Conservation (phyloP, 2,113 vertebrate genomes). For the Choloepus hoffmanni region DNA sequence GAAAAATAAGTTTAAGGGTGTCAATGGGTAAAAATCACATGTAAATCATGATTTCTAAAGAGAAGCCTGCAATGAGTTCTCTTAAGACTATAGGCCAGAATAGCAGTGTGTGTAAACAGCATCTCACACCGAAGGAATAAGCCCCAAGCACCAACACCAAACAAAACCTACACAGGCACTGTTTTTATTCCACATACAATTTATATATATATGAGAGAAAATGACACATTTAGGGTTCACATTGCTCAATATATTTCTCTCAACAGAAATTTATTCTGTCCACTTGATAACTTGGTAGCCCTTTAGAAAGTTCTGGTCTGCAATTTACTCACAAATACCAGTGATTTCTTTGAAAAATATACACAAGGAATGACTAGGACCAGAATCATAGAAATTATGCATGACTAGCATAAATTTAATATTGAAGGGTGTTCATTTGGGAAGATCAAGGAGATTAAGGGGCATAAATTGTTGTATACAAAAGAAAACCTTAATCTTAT, state of each 20-base stretch:
- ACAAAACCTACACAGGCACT: not conserved
- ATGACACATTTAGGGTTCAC: not conserved
- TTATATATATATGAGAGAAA: not conserved
- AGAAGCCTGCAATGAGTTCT: not conserved
- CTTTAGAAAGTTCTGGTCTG: not conserved
- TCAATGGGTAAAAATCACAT: not conserved
- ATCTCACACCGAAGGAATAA: not conserved
- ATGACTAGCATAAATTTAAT: conserved; percentile 35
- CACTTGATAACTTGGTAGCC: not conserved
- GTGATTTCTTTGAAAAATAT: conserved; percentile 29
- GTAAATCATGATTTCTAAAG: not conserved
- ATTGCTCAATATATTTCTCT: not conserved
- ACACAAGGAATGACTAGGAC: not conserved
- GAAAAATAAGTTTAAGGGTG: not conserved
- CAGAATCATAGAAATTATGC: conserved; percentile 9
- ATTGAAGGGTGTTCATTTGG: conserved; percentile 57
- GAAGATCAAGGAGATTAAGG: conserved; percentile 20
- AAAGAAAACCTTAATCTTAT: not conserved
- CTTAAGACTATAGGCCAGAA: not conserved
- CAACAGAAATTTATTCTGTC: conserved; percentile 5
- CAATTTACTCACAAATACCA: not conserved
- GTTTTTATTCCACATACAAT: not conserved
- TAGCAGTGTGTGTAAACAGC: not conserved
- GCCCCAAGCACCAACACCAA: not conserved
- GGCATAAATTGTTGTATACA: not conserved